A percentile compares a stretch with the other conserved stretches of the same genome.
Conservation (phyloP, 2,113 vertebrate genomes). For the Petrocephalus microphthalmus region DNA sequence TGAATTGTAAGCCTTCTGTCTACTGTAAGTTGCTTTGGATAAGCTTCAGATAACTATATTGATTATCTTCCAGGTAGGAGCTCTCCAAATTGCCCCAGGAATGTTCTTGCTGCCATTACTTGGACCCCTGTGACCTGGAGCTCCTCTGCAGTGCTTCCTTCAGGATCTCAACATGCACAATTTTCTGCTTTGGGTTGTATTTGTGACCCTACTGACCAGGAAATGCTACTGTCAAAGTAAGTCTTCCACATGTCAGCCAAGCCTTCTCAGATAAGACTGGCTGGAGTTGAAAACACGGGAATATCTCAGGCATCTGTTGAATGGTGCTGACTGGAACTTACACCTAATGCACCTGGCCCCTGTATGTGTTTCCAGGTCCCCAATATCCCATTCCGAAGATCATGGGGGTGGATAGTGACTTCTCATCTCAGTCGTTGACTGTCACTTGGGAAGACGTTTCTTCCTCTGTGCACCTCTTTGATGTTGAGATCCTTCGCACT, state of each 20-base stretch:
- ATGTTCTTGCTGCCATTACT: not conserved
- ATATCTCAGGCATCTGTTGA: not conserved
- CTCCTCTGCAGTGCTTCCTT: not conserved
- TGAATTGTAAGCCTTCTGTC: not conserved
- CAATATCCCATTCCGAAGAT: constrained; percentile 30
- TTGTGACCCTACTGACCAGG: not conserved
- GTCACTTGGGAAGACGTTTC: constrained; percentile 43
- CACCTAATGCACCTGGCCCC: not conserved
- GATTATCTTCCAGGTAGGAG: not conserved
- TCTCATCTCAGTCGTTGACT: constrained; percentile 32
- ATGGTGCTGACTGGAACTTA: not conserved
- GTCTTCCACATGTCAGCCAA: not conserved
- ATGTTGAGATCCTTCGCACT: constrained; percentile 51
- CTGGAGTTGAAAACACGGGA: not conserved
- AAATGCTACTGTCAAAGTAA: not conserved
- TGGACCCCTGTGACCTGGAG: not conserved
- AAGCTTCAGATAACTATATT: not conserved
- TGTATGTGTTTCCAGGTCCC: not conserved
- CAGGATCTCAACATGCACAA: not conserved
- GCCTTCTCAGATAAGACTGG: not conserved
- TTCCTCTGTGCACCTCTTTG: constrained; percentile 38
- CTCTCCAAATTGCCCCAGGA: not conserved
- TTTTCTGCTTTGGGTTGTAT: not conserved
- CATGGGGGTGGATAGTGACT: constrained; percentile 32
- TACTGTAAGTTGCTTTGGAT: not conserved